Conservation (phyloP, 2,797 vertebrate species). For the Garrulus glandarius region DNA sequence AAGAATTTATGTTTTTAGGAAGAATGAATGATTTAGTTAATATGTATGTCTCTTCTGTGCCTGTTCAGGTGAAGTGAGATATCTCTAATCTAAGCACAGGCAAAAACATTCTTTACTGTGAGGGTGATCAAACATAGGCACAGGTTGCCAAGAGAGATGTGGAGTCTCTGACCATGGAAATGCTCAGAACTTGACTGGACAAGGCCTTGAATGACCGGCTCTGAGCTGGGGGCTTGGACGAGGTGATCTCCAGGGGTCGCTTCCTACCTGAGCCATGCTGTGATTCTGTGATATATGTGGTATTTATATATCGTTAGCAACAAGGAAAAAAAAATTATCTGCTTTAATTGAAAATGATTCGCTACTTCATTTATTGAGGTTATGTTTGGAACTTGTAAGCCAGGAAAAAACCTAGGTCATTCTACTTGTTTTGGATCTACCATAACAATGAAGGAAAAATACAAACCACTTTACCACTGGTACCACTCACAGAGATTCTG, state of each 20-base stretch:
- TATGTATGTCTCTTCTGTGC: not conserved
- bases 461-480: not conserved
- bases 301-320: not conserved
- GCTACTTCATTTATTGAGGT: not conserved
- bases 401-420: not conserved
- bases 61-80: not conserved
- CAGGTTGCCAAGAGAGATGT: not conserved
- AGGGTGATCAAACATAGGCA: not conserved
- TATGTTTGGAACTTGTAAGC: not conserved
- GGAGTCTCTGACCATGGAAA: not conserved
- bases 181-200: not conserved
- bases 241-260: not conserved
- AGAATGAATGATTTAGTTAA: not conserved
- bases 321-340: not conserved
- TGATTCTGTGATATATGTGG: not conserved
- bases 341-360: not conserved
- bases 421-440: not conserved
- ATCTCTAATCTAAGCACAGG: not conserved
- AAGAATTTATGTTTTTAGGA: not conserved
- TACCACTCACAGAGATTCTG: not conserved
- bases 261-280: not conserved
- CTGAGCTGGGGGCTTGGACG: not conserved
- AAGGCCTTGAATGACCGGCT: fast-evolving
- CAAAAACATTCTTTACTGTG: not conserved
- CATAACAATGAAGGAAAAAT: not conserved